Base-by-base conservation (phyloP, 2,888 invertebrate genomes). In the Onchidella celtica region DNA sequence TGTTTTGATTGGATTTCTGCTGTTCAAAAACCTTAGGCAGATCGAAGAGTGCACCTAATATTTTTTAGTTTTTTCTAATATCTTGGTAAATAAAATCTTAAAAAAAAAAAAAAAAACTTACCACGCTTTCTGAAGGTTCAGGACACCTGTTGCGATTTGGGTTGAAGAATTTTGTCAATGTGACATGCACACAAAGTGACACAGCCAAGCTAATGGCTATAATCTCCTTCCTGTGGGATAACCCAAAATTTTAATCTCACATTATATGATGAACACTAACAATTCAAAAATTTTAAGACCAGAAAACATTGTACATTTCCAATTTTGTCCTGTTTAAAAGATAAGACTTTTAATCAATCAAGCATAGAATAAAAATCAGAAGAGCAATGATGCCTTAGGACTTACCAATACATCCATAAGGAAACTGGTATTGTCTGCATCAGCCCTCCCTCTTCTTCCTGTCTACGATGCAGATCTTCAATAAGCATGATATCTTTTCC, bases 371-470 rank as follows among this genome's bases (percentile, higher is more conserved):
- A n/a, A n/a, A n/a, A n/a, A n/a, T n/a, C n/a, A n/a, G n/a, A n/a
- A n/a, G n/a, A n/a, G n/a, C n/a, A n/a, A n/a, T n/a, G n/a, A n/a
- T n/a, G n/a, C n/a, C n/a, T n/a, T n/a, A n/a, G n/a, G n/a, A 34
- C 94, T 89, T 91, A 95, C 95, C 96, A 97, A 96, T 96, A 97
- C 92, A 95, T 95, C 96, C 96, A 97, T 0, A 97, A 93, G 0
- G 96, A 96, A 17, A 95, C 95, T 63, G 96, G 95, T 29, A 86
- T 29, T 32, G 83, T 81, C 6, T 86, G 83, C 65, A 85, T 81
- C 65, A 87, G 61, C 11, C 82, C 34, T 17, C 61, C 65, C 9
- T 57, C 74, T 55, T 32, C 9, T 27, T 65, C 36, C 29, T 21
- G 21, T 17, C 17, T 29, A n/a, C 29, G 29, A 6, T 63, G 14